Conservation (phyloP, 2,113 vertebrate genomes). For the Sterrhoptilus dennistouni region DNA sequence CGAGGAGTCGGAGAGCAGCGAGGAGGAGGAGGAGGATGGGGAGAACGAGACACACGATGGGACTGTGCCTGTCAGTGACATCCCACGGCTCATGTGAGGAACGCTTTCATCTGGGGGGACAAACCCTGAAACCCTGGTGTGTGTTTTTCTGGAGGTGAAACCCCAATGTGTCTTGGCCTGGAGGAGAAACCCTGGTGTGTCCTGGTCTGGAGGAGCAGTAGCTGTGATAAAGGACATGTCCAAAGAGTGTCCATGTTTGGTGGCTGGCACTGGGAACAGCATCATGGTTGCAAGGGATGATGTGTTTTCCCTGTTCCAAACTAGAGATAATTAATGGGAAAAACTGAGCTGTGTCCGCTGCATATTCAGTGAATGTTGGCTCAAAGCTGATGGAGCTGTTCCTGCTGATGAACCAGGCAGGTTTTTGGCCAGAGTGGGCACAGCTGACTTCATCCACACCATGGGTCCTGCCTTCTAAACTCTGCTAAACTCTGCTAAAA, state of each 20-base stretch:
- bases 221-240: not conserved
- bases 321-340: not conserved
- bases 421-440: not conserved
- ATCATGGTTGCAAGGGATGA: not conserved
- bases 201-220: not conserved
- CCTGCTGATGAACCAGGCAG: not conserved
- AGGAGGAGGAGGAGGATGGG: slow-evolving; percentile 90
- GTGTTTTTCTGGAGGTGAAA: not conserved
- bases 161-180: rapidly evolving
- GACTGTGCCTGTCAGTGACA: slow-evolving; percentile 95
- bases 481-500: too few relatives aligned
- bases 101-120: not conserved
- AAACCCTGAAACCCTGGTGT: rapidly evolving
- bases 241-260: rapidly evolving
- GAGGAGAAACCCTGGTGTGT: rapidly evolving
- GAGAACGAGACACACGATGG: slow-evolving; percentile 90
- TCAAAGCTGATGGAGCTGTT: not conserved
- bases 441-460: not conserved
- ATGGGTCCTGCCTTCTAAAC: not conserved
- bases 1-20: slow-evolving; percentile 94
- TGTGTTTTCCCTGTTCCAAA: not conserved
- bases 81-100: slow-evolving; percentile 96
- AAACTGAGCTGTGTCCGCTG: not conserved
- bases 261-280: not conserved
- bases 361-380: not conserved